Conservation (phyloP, 2,113 vertebrate genomes). For the Myiagra hebetior region DNA sequence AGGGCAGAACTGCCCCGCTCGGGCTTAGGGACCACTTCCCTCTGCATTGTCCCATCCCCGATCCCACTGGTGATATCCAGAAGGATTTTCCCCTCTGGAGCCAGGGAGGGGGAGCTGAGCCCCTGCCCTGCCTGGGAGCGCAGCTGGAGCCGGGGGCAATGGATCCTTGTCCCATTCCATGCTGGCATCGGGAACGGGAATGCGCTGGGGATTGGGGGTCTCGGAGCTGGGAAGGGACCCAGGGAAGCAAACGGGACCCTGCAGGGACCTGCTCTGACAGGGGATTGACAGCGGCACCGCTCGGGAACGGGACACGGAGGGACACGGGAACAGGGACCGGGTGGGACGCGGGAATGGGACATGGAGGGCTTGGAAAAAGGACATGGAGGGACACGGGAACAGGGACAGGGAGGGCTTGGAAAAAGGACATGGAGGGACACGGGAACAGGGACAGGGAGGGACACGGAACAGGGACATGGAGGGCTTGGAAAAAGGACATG, state of each 20-base stretch:
- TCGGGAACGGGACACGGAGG: background rate
- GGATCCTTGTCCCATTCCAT: accelerated
- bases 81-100: background rate
- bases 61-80: accelerated
- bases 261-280: background rate
- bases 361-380: background rate
- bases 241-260: accelerated
- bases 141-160: accelerated
- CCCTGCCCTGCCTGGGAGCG: background rate
- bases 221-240: background rate
- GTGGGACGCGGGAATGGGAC: background rate
- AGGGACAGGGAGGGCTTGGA: background rate
- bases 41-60: background rate
- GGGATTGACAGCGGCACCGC: background rate
- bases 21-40: background rate
- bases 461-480: background rate
- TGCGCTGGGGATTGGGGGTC: background rate
- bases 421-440: background rate
- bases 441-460: background rate
- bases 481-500: background rate
- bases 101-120: background rate
- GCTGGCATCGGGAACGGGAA: accelerated
- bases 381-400: background rate
- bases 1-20: accelerated
- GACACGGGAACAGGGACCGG: no score